Conservation (phyloP, 53 echinoderm and acorn worm genomes). For the Crossaster papposus region DNA sequence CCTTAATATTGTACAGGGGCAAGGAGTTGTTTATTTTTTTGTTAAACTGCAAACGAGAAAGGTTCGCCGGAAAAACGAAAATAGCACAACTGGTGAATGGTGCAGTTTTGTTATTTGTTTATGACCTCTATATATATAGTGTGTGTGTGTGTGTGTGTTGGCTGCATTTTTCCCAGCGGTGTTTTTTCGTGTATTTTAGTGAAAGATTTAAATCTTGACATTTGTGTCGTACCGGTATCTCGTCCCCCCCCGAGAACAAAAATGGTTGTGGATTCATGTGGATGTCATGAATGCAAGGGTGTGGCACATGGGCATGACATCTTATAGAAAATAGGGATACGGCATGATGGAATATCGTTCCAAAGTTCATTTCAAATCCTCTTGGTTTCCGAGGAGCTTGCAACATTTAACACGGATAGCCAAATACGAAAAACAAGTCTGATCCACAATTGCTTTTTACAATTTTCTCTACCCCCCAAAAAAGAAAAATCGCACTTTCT, state of each 20-base stretch:
- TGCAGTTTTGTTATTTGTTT: constrained; percentile 16
- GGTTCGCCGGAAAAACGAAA: background rate
- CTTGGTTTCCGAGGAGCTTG: too few relatives aligned
- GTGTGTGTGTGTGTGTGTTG: constrained; percentile 11
- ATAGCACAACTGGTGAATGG: constrained; percentile 5
- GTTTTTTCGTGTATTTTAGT: background rate
- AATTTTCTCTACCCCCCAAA: too few relatives aligned
- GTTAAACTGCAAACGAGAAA: background rate
- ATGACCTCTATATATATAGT: too few relatives aligned
- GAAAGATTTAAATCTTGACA: background rate
- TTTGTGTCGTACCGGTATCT: background rate
- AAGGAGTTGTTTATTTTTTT: constrained; percentile 7
- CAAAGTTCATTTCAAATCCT: too few relatives aligned
- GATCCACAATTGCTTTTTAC: too few relatives aligned
- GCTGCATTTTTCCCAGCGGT: background rate
- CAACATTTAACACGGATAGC: too few relatives aligned
- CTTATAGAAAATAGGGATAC: background rate
- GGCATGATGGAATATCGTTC: too few relatives aligned
- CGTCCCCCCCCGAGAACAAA: background rate
- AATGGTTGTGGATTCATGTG: background rate
- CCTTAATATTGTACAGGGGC: constrained; percentile 56
- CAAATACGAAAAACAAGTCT: too few relatives aligned
- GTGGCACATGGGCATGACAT: background rate
- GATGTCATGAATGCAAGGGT: background rate
- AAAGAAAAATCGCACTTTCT: background rate